Evolutionary conservation across 2,113 vertebrate genomes (phyloP).

Genomic region (Campylorhamphus procurvoides): DNA sequence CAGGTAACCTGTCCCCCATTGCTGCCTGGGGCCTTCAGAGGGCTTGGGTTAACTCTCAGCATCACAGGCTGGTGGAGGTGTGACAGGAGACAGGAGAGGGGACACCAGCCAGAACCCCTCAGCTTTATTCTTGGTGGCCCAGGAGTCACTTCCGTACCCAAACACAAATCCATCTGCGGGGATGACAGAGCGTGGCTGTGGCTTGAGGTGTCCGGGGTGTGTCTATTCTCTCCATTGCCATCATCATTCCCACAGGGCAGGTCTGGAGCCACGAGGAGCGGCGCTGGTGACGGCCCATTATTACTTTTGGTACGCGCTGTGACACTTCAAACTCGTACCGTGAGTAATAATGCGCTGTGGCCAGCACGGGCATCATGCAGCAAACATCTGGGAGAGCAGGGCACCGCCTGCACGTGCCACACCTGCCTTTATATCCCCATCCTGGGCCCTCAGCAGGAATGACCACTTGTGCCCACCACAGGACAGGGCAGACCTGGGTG

Average conservation of each 20-base stretch:
- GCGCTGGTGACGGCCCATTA: conserved; percentile 90
- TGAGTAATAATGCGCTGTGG: conserved; percentile 99
- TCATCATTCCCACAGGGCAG: background rate
- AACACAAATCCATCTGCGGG: background rate
- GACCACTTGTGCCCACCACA: background rate
- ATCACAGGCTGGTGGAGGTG: background rate
- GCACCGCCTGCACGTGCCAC: accelerated
- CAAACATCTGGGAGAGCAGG: background rate
- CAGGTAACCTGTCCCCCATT: conserved; percentile 18
- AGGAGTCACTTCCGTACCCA: background rate
- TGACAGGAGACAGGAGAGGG: background rate
- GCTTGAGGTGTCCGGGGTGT: accelerated
- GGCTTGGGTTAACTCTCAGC: background rate
- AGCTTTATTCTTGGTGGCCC: background rate
- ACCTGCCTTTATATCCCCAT: background rate
- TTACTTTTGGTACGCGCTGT: conserved; percentile 99
- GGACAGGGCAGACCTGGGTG: background rate
- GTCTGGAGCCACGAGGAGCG: background rate
- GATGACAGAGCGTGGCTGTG: background rate
- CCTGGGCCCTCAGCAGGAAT: background rate
- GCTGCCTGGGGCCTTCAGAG: background rate
- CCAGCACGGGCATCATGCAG: conserved; percentile 69
- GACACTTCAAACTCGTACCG: conserved; percentile 99
- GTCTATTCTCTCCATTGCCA: background rate
- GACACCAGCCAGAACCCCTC: background rate